Evolutionary conservation across 2,113 vertebrate species (phyloP).

Genomic region (Cyanoliseus patagonus): DNA sequence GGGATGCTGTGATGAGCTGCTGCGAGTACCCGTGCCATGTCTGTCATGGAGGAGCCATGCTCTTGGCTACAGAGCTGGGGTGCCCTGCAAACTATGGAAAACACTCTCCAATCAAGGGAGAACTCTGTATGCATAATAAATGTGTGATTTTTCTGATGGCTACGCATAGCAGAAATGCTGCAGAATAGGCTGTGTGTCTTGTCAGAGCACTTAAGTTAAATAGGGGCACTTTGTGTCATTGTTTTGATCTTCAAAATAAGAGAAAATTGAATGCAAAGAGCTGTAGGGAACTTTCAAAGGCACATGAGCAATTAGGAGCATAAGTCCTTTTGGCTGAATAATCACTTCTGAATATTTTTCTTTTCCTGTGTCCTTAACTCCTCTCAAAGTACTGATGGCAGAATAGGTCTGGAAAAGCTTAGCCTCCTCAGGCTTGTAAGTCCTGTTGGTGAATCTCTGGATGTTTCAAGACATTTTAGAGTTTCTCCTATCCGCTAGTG

Average conservation of each 20-base stretch:
- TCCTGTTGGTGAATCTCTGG: not conserved
- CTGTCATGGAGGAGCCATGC: not conserved
- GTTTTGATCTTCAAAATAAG: constrained; percentile 65
- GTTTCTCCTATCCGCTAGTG: not conserved
- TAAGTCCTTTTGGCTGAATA: constrained; percentile 48
- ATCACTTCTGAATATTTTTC: constrained; percentile 41
- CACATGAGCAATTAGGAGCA: constrained; percentile 52
- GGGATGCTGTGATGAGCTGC: fast-evolving
- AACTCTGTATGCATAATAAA: not conserved
- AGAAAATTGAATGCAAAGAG: constrained; percentile 63
- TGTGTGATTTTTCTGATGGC: constrained; percentile 11
- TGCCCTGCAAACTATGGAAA: not conserved
- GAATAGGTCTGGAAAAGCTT: not conserved
- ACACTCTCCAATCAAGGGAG: not conserved
- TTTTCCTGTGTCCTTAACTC: constrained; percentile 16
- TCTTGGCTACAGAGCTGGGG: not conserved
- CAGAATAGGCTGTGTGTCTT: constrained; percentile 43
- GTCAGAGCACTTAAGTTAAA: constrained; percentile 60
- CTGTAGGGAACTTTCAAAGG: constrained; percentile 60
- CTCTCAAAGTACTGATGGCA: not conserved
- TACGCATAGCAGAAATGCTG: not conserved
- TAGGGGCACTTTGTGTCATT: constrained; percentile 57
- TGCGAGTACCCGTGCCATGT: fast-evolving
- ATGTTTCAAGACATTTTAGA: not conserved
- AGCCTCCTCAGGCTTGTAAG: not conserved